These are phyloP conservation scores for Microcebus tavaratra DNA, from an alignment of 2,113 vertebrate genomes.

Conservation along the genomic window DNA sequence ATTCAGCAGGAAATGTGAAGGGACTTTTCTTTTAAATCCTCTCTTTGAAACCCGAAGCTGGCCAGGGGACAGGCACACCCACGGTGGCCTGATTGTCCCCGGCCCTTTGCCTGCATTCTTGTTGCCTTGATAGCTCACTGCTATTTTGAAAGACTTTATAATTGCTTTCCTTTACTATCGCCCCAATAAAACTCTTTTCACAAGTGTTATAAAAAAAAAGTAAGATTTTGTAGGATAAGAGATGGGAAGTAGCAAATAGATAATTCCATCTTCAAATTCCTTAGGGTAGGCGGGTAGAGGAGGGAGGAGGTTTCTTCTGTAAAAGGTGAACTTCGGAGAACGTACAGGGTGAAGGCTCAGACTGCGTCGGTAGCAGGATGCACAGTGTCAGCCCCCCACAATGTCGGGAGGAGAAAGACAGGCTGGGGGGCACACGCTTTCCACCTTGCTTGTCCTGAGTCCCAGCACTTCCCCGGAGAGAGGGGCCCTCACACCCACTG, in stretches of 20 bases:
- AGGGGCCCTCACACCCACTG: accelerated
- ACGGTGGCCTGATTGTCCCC: not conserved
- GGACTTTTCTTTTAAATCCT: conserved; percentile 75
- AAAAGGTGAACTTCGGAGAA: not conserved
- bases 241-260: too few species aligned
- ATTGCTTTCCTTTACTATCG: not conserved
- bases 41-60: not conserved
- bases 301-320: not conserved
- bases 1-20: conserved; percentile 79
- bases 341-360: accelerated
- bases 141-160: not conserved
- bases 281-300: accelerated
- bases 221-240: accelerated
- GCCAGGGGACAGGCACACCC: accelerated
- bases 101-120: accelerated
- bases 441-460: accelerated
- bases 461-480: not conserved
- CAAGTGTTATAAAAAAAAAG: not conserved
- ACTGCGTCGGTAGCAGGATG: not conserved
- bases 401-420: accelerated
- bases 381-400: accelerated
- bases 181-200: not conserved
- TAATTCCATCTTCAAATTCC: not conserved
- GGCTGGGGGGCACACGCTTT: accelerated
- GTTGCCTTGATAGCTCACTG: not conserved